Evolutionary conservation across 2,113 vertebrate genomes (phyloP).

Genomic region (Antidorcas marsupialis): DNA sequence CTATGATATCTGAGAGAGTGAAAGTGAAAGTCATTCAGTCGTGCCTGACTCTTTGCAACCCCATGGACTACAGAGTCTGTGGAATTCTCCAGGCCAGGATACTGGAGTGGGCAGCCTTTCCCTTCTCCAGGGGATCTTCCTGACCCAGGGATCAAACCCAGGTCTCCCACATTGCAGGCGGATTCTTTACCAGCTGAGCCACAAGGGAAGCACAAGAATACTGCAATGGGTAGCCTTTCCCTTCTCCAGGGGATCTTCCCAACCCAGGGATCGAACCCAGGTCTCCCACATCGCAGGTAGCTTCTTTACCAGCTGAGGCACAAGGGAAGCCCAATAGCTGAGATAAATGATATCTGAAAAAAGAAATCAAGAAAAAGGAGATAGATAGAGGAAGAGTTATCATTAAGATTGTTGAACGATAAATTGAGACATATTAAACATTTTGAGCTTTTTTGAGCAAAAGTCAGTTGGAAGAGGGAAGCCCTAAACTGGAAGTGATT

Average conservation of each 20-base stretch:
- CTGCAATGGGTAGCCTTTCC: neutral
- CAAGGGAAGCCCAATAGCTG: neutral
- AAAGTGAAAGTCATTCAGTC: neutral
- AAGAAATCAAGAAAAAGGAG: neutral
- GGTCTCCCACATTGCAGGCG: fast-evolving
- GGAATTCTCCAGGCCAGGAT: neutral
- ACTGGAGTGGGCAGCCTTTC: neutral
- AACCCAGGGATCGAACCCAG: neutral
- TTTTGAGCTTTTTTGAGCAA: neutral
- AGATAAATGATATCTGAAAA: neutral
- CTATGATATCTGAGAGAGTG: neutral
- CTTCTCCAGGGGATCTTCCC: neutral
- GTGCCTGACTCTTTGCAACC: neutral
- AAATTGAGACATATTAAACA: neutral
- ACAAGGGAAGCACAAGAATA: neutral
- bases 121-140: neutral
- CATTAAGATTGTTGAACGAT: neutral
- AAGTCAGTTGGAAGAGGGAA: neutral
- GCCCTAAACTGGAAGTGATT: neutral
- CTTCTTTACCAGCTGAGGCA: neutral
- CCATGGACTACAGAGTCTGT: neutral
- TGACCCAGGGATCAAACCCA: neutral
- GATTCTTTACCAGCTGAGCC: neutral
- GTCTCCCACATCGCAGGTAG: fast-evolving
- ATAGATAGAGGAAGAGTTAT: neutral